phyloP scores from a whole-genome alignment of 2,113 vertebrate genomes.

The Paradoxurus hermaphroditus region DNA sequence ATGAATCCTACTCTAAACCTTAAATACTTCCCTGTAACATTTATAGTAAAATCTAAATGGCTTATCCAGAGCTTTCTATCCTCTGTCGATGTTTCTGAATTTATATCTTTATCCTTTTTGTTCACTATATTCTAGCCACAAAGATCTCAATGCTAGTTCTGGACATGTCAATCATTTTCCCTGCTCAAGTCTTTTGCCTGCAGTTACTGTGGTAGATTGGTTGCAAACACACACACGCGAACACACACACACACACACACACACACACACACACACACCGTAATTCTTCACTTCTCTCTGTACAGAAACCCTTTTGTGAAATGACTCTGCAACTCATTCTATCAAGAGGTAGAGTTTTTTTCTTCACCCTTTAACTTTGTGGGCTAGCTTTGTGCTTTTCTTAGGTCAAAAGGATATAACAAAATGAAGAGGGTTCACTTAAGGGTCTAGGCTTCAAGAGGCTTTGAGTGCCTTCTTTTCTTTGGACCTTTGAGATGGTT shows the following conservation, averaged over 20 bases:
- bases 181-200: neutral
- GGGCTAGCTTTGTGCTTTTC: neutral
- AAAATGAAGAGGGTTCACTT: neutral
- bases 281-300: neutral
- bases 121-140: neutral
- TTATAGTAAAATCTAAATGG: neutral
- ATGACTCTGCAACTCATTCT: neutral
- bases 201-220: neutral
- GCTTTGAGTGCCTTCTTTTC: neutral
- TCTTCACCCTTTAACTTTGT: neutral
- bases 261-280: too few species aligned
- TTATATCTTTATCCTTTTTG: too few species aligned
- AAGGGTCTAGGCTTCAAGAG: neutral
- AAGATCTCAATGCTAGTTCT: neutral
- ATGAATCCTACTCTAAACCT: neutral
- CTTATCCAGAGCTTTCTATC: neutral
- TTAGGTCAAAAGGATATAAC: neutral
- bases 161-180: neutral
- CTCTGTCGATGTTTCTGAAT: neutral
- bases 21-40: neutral
- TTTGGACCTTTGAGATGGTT: neutral
- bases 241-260: too few species aligned
- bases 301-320: neutral
- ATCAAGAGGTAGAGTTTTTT: neutral
- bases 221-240: neutral